These are phyloP conservation scores for Atta colombica DNA, from an alignment of 1,140 invertebrate genomes.

Conservation along the genomic window DNA sequence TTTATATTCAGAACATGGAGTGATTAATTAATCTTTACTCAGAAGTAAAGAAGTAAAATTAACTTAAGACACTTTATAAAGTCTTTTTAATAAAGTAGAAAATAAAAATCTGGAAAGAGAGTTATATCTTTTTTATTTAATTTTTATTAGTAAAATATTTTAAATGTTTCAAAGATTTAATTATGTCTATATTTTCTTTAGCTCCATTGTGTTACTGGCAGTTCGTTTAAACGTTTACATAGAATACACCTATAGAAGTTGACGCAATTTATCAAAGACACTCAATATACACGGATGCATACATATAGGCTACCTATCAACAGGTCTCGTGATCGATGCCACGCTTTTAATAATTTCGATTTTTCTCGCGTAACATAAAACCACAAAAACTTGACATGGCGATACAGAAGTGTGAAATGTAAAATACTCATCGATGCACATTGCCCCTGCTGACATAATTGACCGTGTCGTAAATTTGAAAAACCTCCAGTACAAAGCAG, in stretches of 20 bases:
- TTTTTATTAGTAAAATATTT: background rate
- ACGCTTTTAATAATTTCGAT: slow-evolving; percentile 71
- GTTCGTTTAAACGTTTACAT: background rate
- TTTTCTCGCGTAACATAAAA: slow-evolving; percentile 24
- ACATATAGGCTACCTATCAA: slow-evolving; percentile 61
- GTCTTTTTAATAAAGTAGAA: too few relatives aligned
- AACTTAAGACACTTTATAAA: background rate
- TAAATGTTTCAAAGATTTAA: background rate
- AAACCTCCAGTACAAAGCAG: background rate
- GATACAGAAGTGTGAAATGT: background rate
- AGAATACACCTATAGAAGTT: background rate
- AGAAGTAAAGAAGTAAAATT: background rate
- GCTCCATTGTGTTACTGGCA: background rate
- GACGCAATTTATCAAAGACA: slow-evolving; percentile 24
- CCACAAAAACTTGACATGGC: slow-evolving; percentile 5
- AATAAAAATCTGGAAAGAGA: background rate
- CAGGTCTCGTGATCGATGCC: slow-evolving; percentile 70
- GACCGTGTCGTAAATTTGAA: background rate
- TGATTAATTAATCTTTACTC: background rate
- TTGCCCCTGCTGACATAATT: background rate
- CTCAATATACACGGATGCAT: slow-evolving; percentile 2
- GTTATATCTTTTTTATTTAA: background rate
- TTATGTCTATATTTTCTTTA: background rate
- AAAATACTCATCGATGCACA: background rate
- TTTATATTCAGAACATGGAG: background rate